phyloP scores from a whole-genome alignment of 2,888 invertebrate genomes.

The Rugalucina vietnamica region DNA sequence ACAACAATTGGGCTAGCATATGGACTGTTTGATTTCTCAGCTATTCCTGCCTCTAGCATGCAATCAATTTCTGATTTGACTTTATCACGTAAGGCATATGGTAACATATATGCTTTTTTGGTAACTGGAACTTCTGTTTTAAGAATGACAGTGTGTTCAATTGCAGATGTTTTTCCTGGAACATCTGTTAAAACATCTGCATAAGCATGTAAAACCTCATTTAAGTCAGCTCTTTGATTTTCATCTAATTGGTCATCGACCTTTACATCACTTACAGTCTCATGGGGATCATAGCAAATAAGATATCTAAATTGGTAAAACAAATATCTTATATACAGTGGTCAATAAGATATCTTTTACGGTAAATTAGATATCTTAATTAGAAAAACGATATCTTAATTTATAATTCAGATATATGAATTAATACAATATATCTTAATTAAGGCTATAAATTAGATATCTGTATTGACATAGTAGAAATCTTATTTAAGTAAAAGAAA shows the following conservation, averaged over 20 bases:
- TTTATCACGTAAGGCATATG: constrained; percentile 19
- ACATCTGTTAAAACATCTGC: constrained; percentile 9
- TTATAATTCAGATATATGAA: no score
- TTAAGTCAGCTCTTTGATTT: not conserved
- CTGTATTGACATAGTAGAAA: no score
- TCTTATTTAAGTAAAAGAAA: no score
- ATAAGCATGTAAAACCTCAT: not conserved
- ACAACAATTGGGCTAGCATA: constrained; percentile 27
- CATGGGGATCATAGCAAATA: no score
- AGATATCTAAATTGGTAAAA: no score
- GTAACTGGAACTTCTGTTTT: constrained; percentile 6
- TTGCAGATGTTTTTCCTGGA: not conserved
- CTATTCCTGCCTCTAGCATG: constrained; percentile 28
- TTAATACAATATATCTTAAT: no score
- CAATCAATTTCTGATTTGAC: constrained; percentile 7
- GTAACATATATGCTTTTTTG: constrained; percentile 18
- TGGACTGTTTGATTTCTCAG: constrained; percentile 28
- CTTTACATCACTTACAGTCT: not conserved
- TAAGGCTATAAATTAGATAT: no score
- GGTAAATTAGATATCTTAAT: no score
- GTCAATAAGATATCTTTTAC: no score
- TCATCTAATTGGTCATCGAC: not conserved
- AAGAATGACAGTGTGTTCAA: constrained; percentile 3
- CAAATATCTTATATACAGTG: no score
- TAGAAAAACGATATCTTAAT: no score